Base-by-base conservation (phyloP, 1,140 invertebrate genomes). In the Scaptomyza montana region DNA sequence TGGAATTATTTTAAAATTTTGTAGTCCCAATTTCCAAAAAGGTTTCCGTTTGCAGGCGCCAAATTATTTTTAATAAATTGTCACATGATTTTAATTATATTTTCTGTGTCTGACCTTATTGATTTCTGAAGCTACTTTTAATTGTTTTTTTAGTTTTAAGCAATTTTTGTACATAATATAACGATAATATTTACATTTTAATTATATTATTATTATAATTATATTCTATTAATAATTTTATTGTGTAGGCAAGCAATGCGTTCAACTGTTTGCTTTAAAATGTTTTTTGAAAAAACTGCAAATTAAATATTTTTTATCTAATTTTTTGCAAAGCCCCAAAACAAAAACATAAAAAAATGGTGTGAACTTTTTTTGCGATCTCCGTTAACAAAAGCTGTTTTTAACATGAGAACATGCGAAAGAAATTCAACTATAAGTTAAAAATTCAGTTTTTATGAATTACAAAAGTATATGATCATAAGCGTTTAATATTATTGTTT, bases 241-340 rank as follows among this genome's bases (percentile, higher is more conserved):
- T 53, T 74, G 57, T 47, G 43, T 85, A 86, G 64, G 53, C 46
- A 43, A 87, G 78, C 78, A 76, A 81, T 67, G 51, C 59, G 71
- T 74, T 74, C 65, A 63, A 81, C 82, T 78, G 82, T 78, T 81
- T 73, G 74, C 82, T 76, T 81, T 72, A 63, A 65, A 64, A 81
- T 89, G 84, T 89, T 87, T 86, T 86, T 86, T 86, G 78, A 80
- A 89, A 89, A 89, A 89, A 89, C 84, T 89, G 70, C 84, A 84
- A 68, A 86, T 89, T 73, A 77, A 69, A 33, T 54, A 46, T 47
- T 45, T 77, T 47, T 70, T 75, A 54, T 59, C 49, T 47, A 69
- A 62, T 67, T 63, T 54, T 70, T 65, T 67, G 50, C 39, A 61
- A 77, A 63, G 46, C 28, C 36, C 51, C 53, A 75, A 57, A 57